These are phyloP conservation scores for Halotydeus destructor DNA, from an alignment of 1,140 invertebrate genomes.

Conservation along the genomic window DNA sequence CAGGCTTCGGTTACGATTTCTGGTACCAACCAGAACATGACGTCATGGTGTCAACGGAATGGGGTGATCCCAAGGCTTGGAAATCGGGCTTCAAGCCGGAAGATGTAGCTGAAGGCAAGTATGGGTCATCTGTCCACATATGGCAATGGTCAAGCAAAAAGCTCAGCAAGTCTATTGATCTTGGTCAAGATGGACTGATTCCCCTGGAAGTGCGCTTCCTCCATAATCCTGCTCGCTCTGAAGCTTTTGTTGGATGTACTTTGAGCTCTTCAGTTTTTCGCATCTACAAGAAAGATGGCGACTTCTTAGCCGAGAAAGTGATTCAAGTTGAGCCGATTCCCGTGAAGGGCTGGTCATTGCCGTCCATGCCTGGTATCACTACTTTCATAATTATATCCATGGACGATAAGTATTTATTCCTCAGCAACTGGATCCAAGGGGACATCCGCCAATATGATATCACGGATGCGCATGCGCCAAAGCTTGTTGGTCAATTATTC, in stretches of 20 bases:
- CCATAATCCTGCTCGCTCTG: slow-evolving; percentile 56
- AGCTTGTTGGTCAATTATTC: slow-evolving; percentile 60
- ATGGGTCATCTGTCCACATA: slow-evolving; percentile 64
- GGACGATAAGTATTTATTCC: slow-evolving; percentile 78
- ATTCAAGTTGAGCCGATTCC: slow-evolving; percentile 50
- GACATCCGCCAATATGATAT: slow-evolving; percentile 90
- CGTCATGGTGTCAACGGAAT: slow-evolving; percentile 71
- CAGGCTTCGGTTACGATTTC: slow-evolving; percentile 39
- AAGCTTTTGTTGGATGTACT: slow-evolving; percentile 66
- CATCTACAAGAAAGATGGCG: slow-evolving; percentile 32
- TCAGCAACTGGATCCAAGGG: slow-evolving; percentile 76
- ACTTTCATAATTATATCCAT: slow-evolving; percentile 83
- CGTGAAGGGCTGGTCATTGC: slow-evolving; percentile 43
- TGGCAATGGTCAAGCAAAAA: slow-evolving; percentile 68
- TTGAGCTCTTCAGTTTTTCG: slow-evolving; percentile 49
- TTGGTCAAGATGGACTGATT: slow-evolving; percentile 58
- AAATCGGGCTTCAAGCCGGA: slow-evolving; percentile 46
- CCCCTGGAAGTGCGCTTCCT: slow-evolving; percentile 84
- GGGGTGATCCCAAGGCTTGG: slow-evolving; percentile 68
- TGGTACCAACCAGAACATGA: slow-evolving; percentile 94
- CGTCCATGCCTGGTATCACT: slow-evolving; percentile 51
- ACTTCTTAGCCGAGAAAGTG: slow-evolving; percentile 51
- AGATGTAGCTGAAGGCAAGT: slow-evolving; percentile 37
- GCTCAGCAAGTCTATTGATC: slow-evolving; percentile 55
- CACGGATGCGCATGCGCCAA: slow-evolving; percentile 51